Percentiles rank a stretch among this genome's conserved stretches.
Evolutionary conservation across 1,140 invertebrate species (phyloP).

Genomic region (Hirudo medicinalis): DNA sequence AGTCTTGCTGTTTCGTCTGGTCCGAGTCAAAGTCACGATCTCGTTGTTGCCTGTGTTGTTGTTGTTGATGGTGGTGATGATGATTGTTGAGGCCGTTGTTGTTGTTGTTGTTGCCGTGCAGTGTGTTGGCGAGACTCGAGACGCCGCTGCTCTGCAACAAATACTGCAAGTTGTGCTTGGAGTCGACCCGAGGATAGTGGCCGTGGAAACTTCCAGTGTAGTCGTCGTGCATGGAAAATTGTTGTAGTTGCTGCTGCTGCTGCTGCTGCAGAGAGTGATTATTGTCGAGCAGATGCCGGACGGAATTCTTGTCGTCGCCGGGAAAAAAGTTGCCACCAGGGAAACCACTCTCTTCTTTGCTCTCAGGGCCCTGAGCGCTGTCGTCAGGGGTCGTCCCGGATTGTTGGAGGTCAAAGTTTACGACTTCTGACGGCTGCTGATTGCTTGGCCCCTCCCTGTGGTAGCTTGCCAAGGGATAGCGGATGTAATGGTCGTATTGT

Average conservation of each 20-base stretch:
- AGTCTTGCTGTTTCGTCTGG: constrained; percentile 29
- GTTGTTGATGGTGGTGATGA: background rate
- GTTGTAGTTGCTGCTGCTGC: background rate
- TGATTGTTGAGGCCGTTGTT: background rate
- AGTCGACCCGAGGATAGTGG: background rate
- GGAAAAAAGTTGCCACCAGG: too few relatives aligned
- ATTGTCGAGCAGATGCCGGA: too few relatives aligned
- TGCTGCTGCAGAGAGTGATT: background rate
- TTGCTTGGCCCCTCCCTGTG: background rate
- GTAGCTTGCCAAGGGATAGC: background rate
- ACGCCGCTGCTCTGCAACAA: background rate
- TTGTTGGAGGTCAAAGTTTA: too few relatives aligned
- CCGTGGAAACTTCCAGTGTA: background rate
- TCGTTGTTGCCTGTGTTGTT: background rate
- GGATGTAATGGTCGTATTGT: background rate
- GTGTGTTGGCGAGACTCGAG: background rate
- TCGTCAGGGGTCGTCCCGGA: too few relatives aligned
- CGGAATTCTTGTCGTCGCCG: too few relatives aligned
- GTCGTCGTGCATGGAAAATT: background rate
- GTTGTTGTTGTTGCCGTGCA: background rate
- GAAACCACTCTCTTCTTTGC: too few relatives aligned
- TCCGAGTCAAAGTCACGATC: background rate
- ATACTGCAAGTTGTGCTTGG: background rate
- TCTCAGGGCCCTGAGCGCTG: too few relatives aligned
- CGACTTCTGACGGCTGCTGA: background rate